phyloP scores from a whole-genome alignment of 2,797 vertebrate genomes.

The Balearica regulorum region DNA sequence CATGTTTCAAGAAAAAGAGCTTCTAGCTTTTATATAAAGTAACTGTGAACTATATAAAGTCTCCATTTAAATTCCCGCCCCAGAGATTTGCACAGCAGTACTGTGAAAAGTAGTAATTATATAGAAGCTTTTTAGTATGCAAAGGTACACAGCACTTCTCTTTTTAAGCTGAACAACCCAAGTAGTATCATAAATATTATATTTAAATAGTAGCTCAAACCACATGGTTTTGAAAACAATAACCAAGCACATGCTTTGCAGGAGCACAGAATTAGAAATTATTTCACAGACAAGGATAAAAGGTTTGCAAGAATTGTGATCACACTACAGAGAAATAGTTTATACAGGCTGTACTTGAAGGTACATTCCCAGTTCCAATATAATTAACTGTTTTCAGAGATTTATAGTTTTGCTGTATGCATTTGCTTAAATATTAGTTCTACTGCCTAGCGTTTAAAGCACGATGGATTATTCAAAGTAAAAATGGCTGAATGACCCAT shows the following conservation, averaged over 20 bases:
- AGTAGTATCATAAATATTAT: conserved; percentile 42
- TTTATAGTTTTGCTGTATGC: conserved; percentile 47
- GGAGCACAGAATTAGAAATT: background rate
- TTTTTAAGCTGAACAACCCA: conserved; percentile 5
- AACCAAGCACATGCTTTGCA: conserved; percentile 22
- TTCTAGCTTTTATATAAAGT: conserved; percentile 1
- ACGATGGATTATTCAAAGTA: conserved; percentile 23
- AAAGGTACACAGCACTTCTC: background rate
- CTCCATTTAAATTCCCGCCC: background rate
- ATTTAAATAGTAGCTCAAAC: conserved; percentile 40
- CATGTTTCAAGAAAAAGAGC: background rate
- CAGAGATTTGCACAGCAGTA: conserved; percentile 32
- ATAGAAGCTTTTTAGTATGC: conserved; percentile 30
- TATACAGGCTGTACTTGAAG: conserved; percentile 5
- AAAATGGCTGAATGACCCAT: conserved; percentile 26
- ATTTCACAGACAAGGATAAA: conserved; percentile 37
- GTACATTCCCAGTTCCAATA: conserved; percentile 30
- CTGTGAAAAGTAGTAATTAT: conserved; percentile 39
- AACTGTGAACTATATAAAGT: background rate
- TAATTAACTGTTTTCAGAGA: conserved; percentile 51
- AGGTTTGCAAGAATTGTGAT: conserved; percentile 14
- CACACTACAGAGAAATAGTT: background rate
- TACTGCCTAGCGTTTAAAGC: conserved; percentile 24
- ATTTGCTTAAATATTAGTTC: conserved; percentile 62
- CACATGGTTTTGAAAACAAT: conserved; percentile 52